Conservation (phyloP, 2,113 vertebrate species). For the Ramphastos sulfuratus region DNA sequence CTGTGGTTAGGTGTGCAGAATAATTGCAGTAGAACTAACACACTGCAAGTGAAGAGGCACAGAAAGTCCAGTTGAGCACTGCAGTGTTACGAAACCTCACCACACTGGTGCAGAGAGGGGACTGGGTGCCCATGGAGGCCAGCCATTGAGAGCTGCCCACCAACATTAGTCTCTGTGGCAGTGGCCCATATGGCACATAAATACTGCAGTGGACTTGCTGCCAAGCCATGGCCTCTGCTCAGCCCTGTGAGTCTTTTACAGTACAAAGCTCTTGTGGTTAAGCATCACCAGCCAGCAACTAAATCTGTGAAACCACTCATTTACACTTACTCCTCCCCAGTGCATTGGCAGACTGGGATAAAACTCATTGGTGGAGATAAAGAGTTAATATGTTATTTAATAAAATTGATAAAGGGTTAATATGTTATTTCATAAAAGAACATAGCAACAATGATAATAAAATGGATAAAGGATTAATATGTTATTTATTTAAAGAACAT, state of each 20-base stretch:
- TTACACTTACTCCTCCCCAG: not conserved
- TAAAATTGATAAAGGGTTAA: not conserved
- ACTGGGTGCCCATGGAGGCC: fast-evolving
- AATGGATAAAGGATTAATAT: not conserved
- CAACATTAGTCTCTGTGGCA: fast-evolving
- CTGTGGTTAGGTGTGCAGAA: not conserved
- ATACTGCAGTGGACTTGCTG: fast-evolving
- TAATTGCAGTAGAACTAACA: not conserved
- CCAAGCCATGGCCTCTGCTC: not conserved
- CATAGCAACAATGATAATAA: not conserved
- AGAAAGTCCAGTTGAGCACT: not conserved
- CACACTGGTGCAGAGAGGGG: fast-evolving
- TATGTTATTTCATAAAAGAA: too few species aligned
- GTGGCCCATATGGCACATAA: not conserved
- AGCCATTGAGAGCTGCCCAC: fast-evolving
- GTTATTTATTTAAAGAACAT: too few species aligned
- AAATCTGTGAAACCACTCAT: not conserved
- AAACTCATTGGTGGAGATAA: not conserved
- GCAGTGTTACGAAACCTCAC: fast-evolving
- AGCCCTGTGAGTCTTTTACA: not conserved
- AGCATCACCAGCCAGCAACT: not conserved
- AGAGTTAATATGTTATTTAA: too few species aligned
- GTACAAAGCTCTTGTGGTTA: not conserved
- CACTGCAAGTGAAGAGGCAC: not conserved
- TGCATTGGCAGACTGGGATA: not conserved